Evolutionary conservation across 2,113 vertebrate genomes (phyloP).

Genomic region (Asarcornis scutulata): DNA sequence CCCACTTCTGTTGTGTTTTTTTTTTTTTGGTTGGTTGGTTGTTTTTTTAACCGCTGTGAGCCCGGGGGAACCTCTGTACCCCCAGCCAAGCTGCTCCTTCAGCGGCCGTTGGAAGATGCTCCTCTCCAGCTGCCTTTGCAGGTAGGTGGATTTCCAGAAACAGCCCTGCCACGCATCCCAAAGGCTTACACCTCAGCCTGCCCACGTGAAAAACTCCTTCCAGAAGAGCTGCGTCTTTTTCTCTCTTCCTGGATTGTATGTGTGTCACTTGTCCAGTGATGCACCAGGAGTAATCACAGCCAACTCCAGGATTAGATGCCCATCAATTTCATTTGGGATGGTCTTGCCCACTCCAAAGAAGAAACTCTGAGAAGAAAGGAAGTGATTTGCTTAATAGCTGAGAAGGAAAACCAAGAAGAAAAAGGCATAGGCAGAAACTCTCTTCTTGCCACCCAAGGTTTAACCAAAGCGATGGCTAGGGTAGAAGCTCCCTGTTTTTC

Average conservation of each 20-base stretch:
- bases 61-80: neutral
- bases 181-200: neutral
- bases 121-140: neutral
- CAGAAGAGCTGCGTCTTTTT: neutral
- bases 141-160: neutral
- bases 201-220: neutral
- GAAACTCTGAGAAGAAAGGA: neutral
- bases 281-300: neutral
- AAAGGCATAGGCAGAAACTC: neutral
- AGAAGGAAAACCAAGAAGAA: neutral
- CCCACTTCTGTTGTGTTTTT: rapidly evolving
- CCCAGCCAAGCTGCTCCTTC: neutral
- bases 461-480: neutral
- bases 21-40: no score
- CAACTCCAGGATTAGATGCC: neutral
- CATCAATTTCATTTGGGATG: neutral
- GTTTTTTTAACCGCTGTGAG: neutral
- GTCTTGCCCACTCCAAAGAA: neutral
- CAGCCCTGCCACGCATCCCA: neutral
- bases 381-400: neutral
- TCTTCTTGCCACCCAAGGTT: neutral
- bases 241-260: neutral
- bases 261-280: neutral
- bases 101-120: neutral
- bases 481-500: neutral